Base-by-base conservation (phyloP, 2,797 vertebrate species). In the Liparis tanakae region DNA sequence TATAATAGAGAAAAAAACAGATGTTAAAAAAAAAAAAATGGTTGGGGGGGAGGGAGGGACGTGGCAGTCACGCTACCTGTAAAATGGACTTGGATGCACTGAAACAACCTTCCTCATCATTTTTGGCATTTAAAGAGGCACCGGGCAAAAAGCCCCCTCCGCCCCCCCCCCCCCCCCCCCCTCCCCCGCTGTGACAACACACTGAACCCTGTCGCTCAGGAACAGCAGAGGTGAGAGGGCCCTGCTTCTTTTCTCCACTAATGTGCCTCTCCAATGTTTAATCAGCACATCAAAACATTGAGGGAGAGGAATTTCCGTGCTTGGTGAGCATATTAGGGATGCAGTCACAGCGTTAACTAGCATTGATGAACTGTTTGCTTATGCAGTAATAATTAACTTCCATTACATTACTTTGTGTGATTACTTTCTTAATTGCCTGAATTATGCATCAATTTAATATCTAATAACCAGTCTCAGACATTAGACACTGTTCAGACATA, bases 381-480 rank as follows among this genome's bases (percentile, higher is more conserved):
- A 99, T 98, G 97, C 97, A 97, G 98, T 99, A 99, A 99, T 99
- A 99, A 99, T 99, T 98, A 99, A 99, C 98, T 99, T 99, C 97
- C 98, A 99, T 99, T 99, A 99, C 98, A 98, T 99, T 99, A 99
- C 97, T 99, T 99, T 99, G 98, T 99, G 97, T 99, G 98, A 99
- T 99, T 99, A 99, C 98, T 99, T 99, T 99, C 98, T 99, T 99
- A 99, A 99, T 99, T 99, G 98, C 96, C 98, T 99, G 98, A 98
- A 99, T 99, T 99, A 99, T 99, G 97, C 98, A 99, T 99, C 97
- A 98, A 99, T 99, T 99, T 99, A 98, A 99, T 99, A 99, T 99
- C 97, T 99, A 99, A 99, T 99, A 99, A 99, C 96, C 97, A 98
- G 97, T 96, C 96, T 96, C 96, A 98, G 96, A 97, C 98, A 99